Conservation (phyloP, 2,888 invertebrate genomes). For the Mythimna vitellina region DNA sequence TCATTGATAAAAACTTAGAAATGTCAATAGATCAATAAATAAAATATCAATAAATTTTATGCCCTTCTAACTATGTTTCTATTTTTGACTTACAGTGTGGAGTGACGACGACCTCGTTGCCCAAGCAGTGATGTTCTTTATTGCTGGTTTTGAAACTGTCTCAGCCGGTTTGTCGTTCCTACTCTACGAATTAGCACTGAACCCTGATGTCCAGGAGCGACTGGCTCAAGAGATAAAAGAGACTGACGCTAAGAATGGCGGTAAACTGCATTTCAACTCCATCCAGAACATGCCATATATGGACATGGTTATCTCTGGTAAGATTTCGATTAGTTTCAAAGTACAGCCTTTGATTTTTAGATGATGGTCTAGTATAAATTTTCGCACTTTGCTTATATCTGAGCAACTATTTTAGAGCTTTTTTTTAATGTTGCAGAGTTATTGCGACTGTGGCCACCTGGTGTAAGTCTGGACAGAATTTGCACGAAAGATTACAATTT, state of each 20-base stretch:
- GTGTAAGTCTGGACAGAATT: constrained; percentile 80
- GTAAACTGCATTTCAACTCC: constrained; percentile 86
- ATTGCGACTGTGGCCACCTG: constrained; percentile 87
- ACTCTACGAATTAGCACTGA: constrained; percentile 89
- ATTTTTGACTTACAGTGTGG: constrained; percentile 72
- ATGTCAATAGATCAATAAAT: too few species aligned
- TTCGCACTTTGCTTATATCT: background rate
- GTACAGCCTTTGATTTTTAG: too few species aligned
- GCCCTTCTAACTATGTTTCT: background rate
- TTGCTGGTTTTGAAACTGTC: constrained; percentile 90
- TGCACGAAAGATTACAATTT: constrained; percentile 88
- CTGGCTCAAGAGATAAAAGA: constrained; percentile 89
- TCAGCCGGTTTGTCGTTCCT: constrained; percentile 86
- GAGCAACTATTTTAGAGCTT: background rate
- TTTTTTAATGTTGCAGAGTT: constrained; percentile 73
- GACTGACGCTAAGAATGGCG: constrained; percentile 78
- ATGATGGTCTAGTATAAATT: too few species aligned
- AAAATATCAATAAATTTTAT: background rate
- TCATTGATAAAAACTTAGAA: too few species aligned
- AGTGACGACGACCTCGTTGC: constrained; percentile 82
- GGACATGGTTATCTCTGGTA: constrained; percentile 91
- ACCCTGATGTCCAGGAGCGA: constrained; percentile 90
- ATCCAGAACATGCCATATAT: constrained; percentile 90
- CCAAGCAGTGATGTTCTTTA: constrained; percentile 88
- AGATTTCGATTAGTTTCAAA: constrained; percentile 10